Percentiles rank a stretch among this genome's conserved stretches.
Evolutionary conservation across 2,888 invertebrate genomes (phyloP).

Genomic region (Hirudinaria manillensis): DNA sequence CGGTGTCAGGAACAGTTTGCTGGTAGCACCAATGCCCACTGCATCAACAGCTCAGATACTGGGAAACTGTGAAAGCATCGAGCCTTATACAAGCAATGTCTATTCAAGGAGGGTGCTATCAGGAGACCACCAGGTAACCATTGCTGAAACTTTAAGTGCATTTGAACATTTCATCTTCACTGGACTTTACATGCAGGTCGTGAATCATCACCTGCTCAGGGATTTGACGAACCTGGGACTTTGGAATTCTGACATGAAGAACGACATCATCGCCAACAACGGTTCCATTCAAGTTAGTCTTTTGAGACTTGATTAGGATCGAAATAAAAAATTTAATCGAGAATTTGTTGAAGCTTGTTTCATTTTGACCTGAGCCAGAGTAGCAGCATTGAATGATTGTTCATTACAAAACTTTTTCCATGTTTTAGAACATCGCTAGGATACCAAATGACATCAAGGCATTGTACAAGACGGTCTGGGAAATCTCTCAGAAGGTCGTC

Average conservation of each 20-base stretch:
- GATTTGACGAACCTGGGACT: constrained; percentile 83
- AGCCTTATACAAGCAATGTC: constrained; percentile 95
- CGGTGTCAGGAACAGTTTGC: constrained; percentile 84
- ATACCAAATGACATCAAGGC: constrained; percentile 79
- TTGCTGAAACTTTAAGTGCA: no score
- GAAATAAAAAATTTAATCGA: no score
- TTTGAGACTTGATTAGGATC: not conserved
- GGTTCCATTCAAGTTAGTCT: constrained; percentile 77
- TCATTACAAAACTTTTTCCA: constrained; percentile 9
- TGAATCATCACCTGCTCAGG: constrained; percentile 87
- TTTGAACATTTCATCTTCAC: no score
- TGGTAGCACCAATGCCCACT: constrained; percentile 96
- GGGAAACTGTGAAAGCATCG: constrained; percentile 96
- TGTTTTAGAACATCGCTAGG: constrained; percentile 63
- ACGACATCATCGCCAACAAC: constrained; percentile 78
- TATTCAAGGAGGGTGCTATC: constrained; percentile 87
- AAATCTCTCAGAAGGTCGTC: constrained; percentile 83
- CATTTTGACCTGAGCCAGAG: not conserved
- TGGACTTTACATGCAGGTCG: constrained; percentile 73
- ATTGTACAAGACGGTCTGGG: constrained; percentile 94
- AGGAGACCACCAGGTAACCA: constrained; percentile 72
- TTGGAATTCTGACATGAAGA: constrained; percentile 94
- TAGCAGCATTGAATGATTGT: not conserved
- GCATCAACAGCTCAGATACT: constrained; percentile 98
- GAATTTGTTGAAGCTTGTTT: not conserved